Percentiles rank a stretch among this genome's conserved stretches.
Evolutionary conservation across 2,113 vertebrate genomes (phyloP).

Genomic region (Rhynchomys soricoides): DNA sequence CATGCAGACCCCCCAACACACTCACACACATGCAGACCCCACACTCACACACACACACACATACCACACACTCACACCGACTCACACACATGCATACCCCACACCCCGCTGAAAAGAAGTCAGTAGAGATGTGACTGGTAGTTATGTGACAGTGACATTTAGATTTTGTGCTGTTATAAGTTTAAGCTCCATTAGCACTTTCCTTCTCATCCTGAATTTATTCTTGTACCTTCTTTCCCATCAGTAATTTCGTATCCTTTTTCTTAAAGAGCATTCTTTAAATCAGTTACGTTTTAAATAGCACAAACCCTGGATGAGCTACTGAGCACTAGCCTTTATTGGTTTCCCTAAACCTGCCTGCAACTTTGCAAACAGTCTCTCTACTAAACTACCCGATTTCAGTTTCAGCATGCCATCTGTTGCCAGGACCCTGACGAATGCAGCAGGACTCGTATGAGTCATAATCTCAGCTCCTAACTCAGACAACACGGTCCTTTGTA

Average conservation of each 20-base stretch:
- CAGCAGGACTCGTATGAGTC: background rate
- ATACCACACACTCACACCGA: background rate
- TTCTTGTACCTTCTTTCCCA: background rate
- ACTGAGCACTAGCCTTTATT: constrained; percentile 20
- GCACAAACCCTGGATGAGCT: constrained; percentile 31
- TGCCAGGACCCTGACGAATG: background rate
- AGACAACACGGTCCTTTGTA: constrained; percentile 2
- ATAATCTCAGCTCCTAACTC: constrained; percentile 29
- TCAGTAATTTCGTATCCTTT: constrained; percentile 19
- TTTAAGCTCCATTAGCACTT: constrained; percentile 42
- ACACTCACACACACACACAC: background rate
- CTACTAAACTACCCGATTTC: constrained; percentile 25
- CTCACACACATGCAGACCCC: no score
- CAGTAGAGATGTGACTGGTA: background rate
- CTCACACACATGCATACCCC: background rate
- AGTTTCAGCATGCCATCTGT: constrained; percentile 32
- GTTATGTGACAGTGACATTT: constrained; percentile 10
- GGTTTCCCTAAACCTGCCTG: constrained; percentile 39
- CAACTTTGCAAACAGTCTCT: constrained; percentile 6
- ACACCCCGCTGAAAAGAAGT: background rate
- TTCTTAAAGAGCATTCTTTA: constrained; percentile 51
- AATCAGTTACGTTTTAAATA: constrained; percentile 22
- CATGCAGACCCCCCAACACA: background rate
- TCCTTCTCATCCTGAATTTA: constrained; percentile 51
- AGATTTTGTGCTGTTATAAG: constrained; percentile 52